Evolutionary conservation across 2,888 invertebrate genomes (phyloP), one percentile per base, ranked within the genome.

Genomic region (Argynnis bischoffii): DNA sequence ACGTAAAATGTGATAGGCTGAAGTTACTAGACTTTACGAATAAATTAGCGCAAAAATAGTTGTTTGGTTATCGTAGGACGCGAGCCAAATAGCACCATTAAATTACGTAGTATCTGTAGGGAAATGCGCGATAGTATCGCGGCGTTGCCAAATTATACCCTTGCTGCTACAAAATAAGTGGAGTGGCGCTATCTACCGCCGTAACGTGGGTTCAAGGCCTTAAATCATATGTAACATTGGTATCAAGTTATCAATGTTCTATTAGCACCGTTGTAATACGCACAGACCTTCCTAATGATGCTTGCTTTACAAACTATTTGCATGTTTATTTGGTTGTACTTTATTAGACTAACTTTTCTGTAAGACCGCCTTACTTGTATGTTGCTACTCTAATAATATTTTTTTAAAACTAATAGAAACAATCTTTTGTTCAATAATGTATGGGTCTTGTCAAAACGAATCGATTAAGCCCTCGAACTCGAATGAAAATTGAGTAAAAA

Each of bases 101-200:
- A 90, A 90, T 89, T 87, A 89, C 85, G 76, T 76, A 79, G 78
- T 91, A 88, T 91, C 91, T 88, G 89, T 82, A 85, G 88, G 86
- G 86, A 86, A 87, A 86, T 83, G 83, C 80, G 81, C 79, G 89
- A 91, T 90, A 91, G 76, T 86, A 89, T 91, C 89, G 80, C 79
- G 75, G 82, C 84, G 88, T 79, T 89, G 91, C 90, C 90, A 90
- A 92, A 91, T 90, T 89, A 89, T 85, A 87, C 89, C 87, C 86
- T 84, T 81, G 87, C 82, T 85, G 89, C 86, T 87, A 84, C 83
- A 87, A 85, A 87, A 87, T 86, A 85, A 83, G 84, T 79, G 76
- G 55, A 64, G 74, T 70, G 76, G 70, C 70, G 69, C 70, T 57
- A 66, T 54, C 57, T 64, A 54, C 64, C 21, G 64, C 35, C 21